Conservation (phyloP, 2,113 vertebrate genomes). For the Rhadina sibilatrix region DNA sequence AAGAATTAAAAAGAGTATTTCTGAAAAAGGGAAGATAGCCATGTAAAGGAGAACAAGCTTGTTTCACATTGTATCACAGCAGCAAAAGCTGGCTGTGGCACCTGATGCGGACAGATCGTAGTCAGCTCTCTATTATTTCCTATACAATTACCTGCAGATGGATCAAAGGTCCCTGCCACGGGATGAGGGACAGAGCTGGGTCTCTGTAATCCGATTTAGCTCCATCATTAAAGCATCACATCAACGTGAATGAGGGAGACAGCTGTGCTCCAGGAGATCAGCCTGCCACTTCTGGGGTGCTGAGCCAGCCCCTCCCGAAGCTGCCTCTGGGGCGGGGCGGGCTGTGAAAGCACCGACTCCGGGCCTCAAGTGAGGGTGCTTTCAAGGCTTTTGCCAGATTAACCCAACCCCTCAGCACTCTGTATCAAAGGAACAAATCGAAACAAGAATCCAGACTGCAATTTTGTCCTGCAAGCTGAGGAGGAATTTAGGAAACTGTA, state of each 20-base stretch:
- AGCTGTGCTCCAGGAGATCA: slow-evolving; percentile 9
- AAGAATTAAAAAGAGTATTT: slow-evolving; percentile 29
- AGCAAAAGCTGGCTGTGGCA: not conserved
- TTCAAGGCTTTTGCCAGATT: not conserved
- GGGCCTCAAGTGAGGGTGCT: not conserved
- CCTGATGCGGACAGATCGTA: not conserved
- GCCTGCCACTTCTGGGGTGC: not conserved
- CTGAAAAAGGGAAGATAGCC: not conserved
- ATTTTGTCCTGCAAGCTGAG: not conserved
- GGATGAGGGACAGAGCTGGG: not conserved
- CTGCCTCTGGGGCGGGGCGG: not conserved
- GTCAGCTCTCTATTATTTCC: not conserved
- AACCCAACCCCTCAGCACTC: not conserved
- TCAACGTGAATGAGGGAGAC: not conserved
- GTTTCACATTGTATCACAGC: not conserved
- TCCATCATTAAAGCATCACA: slow-evolving; percentile 9
- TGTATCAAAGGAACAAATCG: not conserved
- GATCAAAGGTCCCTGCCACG: not conserved
- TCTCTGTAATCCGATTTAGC: not conserved
- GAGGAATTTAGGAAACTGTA: not conserved
- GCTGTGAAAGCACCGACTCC: not conserved
- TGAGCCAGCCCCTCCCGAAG: not conserved
- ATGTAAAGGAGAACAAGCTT: not conserved
- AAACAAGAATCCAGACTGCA: not conserved
- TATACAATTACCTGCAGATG: not conserved